Percentiles rank a stretch among this genome's conserved stretches.
These are phyloP conservation scores for Morelia viridis DNA, from an alignment of 2,797 vertebrate genomes.

Conservation along the genomic window DNA sequence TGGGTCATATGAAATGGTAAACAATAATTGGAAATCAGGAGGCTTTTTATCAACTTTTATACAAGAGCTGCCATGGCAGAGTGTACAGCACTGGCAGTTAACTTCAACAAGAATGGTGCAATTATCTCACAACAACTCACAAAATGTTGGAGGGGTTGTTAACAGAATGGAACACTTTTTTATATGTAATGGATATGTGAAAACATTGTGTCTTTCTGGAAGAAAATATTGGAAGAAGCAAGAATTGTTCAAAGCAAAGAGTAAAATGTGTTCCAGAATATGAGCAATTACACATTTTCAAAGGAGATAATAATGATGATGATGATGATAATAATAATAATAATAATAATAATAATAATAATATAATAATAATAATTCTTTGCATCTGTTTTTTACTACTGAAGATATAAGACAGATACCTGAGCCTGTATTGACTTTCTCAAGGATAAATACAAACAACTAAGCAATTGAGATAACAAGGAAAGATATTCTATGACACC, in stretches of 20 bases:
- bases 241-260: not conserved
- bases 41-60: not conserved
- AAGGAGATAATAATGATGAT: not conserved
- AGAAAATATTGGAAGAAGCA: not conserved
- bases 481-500: not conserved
- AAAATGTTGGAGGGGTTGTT: not conserved
- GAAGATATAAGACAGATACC: not conserved
- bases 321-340: no score
- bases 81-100: not conserved
- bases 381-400: not conserved
- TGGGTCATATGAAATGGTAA: not conserved
- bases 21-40: not conserved
- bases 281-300: not conserved
- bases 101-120: not conserved
- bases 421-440: not conserved
- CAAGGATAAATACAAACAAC: not conserved
- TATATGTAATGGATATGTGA: not conserved
- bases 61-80: not conserved
- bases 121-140: not conserved
- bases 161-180: not conserved
- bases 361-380: not conserved
- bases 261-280: not conserved
- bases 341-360: not conserved
- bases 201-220: not conserved
- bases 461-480: not conserved